Conservation (phyloP, 2,113 vertebrate genomes). For the Sapayoa aenigma region DNA sequence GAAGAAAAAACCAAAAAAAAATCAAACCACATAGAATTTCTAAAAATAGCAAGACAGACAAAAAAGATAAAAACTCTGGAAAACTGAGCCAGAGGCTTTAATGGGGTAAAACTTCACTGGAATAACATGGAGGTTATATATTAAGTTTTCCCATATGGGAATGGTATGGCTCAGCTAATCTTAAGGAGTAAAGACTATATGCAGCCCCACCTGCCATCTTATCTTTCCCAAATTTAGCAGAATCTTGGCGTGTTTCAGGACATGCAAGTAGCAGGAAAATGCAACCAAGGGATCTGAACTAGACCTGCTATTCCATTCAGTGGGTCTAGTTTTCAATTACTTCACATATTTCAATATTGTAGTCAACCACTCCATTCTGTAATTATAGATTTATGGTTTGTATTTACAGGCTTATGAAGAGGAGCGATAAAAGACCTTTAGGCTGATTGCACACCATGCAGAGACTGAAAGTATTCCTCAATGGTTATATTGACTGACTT, state of each 20-base stretch:
- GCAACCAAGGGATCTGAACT: not conserved
- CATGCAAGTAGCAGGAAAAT: not conserved
- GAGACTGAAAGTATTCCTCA: not conserved
- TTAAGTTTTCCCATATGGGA: not conserved
- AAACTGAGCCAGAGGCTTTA: not conserved
- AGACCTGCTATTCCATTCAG: not conserved
- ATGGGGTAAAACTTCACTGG: not conserved
- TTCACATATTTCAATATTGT: not conserved
- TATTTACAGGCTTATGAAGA: constrained; percentile 41
- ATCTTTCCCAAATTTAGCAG: not conserved
- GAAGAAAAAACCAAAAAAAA: not conserved
- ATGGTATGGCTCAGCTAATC: not conserved
- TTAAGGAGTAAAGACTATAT: not conserved
- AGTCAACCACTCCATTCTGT: not conserved
- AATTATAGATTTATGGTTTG: constrained; percentile 29
- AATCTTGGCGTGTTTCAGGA: not conserved
- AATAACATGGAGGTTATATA: not conserved
- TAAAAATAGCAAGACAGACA: not conserved
- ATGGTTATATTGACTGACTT: constrained; percentile 43
- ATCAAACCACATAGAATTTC: not conserved
- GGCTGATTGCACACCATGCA: constrained; percentile 2
- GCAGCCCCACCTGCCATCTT: not conserved
- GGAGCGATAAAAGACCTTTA: constrained; percentile 19
- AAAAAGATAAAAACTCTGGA: not conserved
- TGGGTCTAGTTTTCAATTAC: not conserved